Conservation (phyloP, 2,888 invertebrate species). For the Drosophila birchii region DNA sequence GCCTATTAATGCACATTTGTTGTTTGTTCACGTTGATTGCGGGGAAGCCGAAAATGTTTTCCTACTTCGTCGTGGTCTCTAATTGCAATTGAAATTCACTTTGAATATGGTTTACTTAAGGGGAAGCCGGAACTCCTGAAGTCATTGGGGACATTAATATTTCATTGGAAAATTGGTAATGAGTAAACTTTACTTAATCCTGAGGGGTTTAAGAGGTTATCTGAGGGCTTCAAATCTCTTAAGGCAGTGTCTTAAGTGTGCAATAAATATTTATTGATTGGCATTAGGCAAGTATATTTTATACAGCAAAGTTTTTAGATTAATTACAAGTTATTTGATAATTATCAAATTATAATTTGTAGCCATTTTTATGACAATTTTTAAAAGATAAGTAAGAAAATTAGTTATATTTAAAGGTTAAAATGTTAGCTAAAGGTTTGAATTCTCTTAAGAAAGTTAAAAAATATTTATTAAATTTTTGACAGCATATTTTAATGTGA, state of each 20-base stretch:
- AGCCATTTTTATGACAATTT: neutral
- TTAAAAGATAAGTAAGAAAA: no score
- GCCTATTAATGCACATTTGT: slow-evolving; percentile 52
- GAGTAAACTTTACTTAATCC: neutral
- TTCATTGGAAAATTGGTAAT: neutral
- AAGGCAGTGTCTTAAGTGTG: neutral
- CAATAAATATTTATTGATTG: neutral
- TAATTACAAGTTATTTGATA: neutral
- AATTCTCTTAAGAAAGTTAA: neutral
- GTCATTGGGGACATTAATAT: slow-evolving; percentile 22
- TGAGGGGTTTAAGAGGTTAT: neutral
- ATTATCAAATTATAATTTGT: no score
- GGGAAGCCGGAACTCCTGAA: slow-evolving; percentile 7
- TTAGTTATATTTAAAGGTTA: neutral
- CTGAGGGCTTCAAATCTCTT: neutral
- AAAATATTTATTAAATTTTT: neutral
- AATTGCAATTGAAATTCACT: slow-evolving; percentile 64
- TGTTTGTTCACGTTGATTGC: slow-evolving; percentile 18
- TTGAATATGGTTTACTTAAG: slow-evolving; percentile 26
- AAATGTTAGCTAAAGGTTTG: neutral
- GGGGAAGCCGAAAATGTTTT: slow-evolving; percentile 3
- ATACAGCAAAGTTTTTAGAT: neutral
- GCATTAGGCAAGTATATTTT: no score
- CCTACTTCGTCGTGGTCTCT: slow-evolving; percentile 1
- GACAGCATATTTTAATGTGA: neutral